These are phyloP conservation scores for Rutilus rutilus DNA, from an alignment of 2,113 vertebrate genomes.

Conservation along the genomic window DNA sequence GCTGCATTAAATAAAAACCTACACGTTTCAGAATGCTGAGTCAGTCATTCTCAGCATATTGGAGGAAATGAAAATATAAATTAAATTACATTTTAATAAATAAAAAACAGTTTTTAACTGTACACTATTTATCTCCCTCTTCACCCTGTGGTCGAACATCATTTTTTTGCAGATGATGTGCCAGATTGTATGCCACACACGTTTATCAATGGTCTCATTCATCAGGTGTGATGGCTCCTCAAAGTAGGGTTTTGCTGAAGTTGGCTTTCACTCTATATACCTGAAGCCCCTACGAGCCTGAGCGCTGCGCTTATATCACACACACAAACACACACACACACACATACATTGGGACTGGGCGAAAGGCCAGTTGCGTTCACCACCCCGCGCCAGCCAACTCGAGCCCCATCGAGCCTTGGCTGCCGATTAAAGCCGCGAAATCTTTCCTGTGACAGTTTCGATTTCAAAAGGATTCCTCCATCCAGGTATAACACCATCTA, in stretches of 20 bases:
- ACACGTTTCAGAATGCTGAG: not conserved
- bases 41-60: not conserved
- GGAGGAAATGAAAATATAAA: slow-evolving; percentile 30
- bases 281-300: slow-evolving; percentile 14
- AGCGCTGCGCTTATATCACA: slow-evolving; percentile 23
- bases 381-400: slow-evolving; percentile 24
- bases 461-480: slow-evolving; percentile 55
- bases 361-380: slow-evolving; percentile 22
- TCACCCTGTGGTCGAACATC: slow-evolving; percentile 13
- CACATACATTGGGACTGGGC: slow-evolving; percentile 25
- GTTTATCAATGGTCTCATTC: slow-evolving; percentile 53
- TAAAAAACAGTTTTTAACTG: not conserved
- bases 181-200: slow-evolving; percentile 34
- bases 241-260: slow-evolving; percentile 9
- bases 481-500: slow-evolving; percentile 36
- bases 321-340: slow-evolving; percentile 26
- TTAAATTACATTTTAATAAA: not conserved
- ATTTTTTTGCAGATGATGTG: slow-evolving; percentile 5
- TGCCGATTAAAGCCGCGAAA: slow-evolving; percentile 42
- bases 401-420: slow-evolving; percentile 43
- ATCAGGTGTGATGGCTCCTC: slow-evolving; percentile 20
- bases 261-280: slow-evolving; percentile 18
- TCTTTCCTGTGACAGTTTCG: slow-evolving; percentile 39
- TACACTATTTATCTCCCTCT: slow-evolving; percentile 21
- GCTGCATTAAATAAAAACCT: not conserved